Conservation (phyloP, 2,113 vertebrate genomes). For the Meriones unguiculatus region DNA sequence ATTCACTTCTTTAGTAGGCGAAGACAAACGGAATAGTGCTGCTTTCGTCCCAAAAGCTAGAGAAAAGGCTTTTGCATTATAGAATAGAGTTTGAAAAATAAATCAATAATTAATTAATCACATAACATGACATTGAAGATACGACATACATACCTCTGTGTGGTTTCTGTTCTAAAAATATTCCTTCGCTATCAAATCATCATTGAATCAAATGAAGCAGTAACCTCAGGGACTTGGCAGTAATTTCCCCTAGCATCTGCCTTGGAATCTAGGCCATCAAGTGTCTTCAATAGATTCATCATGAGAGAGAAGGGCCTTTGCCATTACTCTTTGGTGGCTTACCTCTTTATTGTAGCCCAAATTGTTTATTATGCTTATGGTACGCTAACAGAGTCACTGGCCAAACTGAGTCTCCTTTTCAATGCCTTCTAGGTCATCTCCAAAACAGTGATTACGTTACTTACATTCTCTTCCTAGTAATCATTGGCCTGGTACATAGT, state of each 20-base stretch:
- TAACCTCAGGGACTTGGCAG: neutral
- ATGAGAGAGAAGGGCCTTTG: neutral
- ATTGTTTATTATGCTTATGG: neutral
- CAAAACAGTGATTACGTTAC: neutral
- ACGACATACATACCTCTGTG: neutral
- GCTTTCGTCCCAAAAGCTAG: constrained; percentile 27
- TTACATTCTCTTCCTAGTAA: neutral
- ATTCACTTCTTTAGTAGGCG: constrained; percentile 32
- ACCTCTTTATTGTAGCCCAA: neutral
- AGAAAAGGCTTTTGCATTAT: neutral
- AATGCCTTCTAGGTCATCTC: neutral
- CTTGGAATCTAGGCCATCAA: neutral
- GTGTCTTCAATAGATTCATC: neutral
- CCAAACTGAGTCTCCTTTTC: neutral
- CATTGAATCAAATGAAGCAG: neutral
- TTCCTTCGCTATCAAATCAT: constrained; percentile 27
- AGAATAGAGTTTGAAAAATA: constrained; percentile 28
- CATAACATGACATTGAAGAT: neutral
- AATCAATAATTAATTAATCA: constrained; percentile 20
- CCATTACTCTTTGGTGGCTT: neutral
- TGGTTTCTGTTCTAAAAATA: constrained; percentile 6
- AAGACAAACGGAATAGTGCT: constrained; percentile 4
- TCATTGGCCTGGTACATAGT: neutral
- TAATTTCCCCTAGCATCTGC: neutral
- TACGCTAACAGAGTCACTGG: neutral